Conservation (phyloP, 2,888 invertebrate genomes). For the Resseliella maxima region DNA sequence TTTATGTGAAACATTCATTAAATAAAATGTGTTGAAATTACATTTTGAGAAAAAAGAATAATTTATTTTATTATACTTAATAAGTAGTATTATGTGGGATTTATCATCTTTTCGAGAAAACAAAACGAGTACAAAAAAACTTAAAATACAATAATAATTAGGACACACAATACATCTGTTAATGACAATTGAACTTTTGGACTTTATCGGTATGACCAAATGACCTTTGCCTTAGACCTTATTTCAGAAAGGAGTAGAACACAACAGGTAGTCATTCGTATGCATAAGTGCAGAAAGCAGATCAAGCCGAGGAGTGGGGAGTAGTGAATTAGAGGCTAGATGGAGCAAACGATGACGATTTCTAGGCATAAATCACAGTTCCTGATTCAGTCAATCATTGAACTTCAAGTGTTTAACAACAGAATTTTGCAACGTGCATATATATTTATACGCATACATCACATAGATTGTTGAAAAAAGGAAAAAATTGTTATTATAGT, state of each 20-base stretch:
- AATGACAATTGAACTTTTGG: no score
- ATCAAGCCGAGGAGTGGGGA: neutral
- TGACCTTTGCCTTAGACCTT: no score
- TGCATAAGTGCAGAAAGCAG: neutral
- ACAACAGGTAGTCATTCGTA: slow-evolving; percentile 12
- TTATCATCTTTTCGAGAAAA: no score
- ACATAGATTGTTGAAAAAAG: neutral
- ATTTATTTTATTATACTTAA: no score
- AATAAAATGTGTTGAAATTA: no score
- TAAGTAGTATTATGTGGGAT: no score
- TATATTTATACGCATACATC: neutral
- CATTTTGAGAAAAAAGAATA: no score
- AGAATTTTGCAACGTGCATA: neutral
- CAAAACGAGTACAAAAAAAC: no score
- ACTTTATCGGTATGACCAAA: no score
- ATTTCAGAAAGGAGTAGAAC: neutral
- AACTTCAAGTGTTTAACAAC: neutral
- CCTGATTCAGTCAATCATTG: neutral
- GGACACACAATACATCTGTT: no score
- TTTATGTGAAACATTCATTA: no score
- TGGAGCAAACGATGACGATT: neutral
- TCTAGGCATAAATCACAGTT: neutral
- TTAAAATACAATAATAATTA: no score
- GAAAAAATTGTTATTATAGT: neutral
- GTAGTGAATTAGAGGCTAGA: neutral